Conservation (phyloP, 2,113 vertebrate genomes). For the Pterocles orientalis region DNA sequence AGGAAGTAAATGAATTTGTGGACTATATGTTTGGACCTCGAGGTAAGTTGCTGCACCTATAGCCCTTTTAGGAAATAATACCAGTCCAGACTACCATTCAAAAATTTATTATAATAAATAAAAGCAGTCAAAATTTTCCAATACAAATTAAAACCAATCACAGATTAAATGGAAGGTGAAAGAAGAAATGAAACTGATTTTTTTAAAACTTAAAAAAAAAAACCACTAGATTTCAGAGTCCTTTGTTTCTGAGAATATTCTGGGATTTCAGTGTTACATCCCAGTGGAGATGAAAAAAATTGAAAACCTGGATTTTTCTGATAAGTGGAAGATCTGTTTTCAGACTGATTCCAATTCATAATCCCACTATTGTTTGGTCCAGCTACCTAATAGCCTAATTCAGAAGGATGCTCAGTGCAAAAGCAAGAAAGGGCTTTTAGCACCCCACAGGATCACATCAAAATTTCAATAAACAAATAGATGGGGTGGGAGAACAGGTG, state of each 20-base stretch:
- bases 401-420: neutral
- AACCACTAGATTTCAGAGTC: neutral
- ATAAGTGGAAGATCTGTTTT: neutral
- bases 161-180: neutral
- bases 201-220: neutral
- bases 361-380: neutral
- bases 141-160: neutral
- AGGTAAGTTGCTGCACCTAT: slow-evolving; percentile 68
- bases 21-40: slow-evolving; percentile 84
- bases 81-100: neutral
- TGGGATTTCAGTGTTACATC: neutral
- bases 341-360: neutral
- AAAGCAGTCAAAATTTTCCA: neutral
- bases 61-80: neutral
- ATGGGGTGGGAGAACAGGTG: neutral
- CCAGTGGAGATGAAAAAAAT: neutral
- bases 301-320: neutral
- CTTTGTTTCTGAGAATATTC: neutral
- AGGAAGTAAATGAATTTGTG: slow-evolving; percentile 79
- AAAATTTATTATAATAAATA: neutral
- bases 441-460: neutral
- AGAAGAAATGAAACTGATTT: neutral
- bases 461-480: neutral
- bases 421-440: neutral
- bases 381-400: neutral